Conservation (phyloP, 2,797 vertebrate genomes). For the Phalanger gymnotis region DNA sequence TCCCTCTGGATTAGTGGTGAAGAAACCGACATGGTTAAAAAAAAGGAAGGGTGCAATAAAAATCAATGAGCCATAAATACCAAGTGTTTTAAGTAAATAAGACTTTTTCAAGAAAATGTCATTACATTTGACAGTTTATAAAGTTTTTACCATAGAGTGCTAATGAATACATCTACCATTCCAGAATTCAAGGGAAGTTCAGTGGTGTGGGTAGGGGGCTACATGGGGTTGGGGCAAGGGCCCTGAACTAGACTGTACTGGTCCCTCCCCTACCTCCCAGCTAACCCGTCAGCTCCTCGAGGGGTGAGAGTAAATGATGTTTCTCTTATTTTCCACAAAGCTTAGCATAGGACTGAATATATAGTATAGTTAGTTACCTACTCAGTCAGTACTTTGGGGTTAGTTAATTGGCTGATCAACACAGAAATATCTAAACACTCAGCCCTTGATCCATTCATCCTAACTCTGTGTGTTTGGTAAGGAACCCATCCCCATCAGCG, state of each 20-base stretch:
- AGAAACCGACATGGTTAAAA: background rate
- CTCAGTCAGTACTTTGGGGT: background rate
- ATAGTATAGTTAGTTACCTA: too few relatives aligned
- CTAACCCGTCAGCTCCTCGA: background rate
- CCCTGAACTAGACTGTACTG: background rate
- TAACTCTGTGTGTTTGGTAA: background rate
- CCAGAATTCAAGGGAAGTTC: background rate
- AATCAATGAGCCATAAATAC: background rate
- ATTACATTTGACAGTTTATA: background rate
- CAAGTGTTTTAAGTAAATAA: background rate
- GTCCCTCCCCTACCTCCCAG: background rate
- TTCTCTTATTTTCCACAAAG: conserved; percentile 3
- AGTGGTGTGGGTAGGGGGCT: background rate
- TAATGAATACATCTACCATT: background rate
- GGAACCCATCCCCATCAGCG: background rate
- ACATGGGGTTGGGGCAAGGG: background rate
- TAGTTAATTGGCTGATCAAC: background rate
- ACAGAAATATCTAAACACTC: background rate
- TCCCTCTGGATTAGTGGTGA: background rate
- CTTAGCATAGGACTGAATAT: too few relatives aligned
- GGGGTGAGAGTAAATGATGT: background rate
- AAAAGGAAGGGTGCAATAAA: background rate
- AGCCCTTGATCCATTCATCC: background rate
- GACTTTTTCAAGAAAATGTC: background rate
- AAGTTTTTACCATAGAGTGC: background rate